Base-by-base conservation (phyloP, 2,797 vertebrate genomes). In the Coccyzus lansbergi region DNA sequence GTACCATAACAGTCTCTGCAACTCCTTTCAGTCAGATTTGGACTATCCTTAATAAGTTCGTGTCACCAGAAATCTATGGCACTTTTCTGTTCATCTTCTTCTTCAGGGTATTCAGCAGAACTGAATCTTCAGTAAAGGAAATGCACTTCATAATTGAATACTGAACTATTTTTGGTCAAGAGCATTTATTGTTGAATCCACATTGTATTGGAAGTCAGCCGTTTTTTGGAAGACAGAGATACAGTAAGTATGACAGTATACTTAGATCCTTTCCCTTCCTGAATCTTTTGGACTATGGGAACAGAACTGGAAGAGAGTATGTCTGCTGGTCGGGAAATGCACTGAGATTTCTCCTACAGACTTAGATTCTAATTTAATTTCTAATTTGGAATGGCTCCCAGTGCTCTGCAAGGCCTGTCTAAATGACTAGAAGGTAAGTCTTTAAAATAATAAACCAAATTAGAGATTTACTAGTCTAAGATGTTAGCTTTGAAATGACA, bases 371-470 rank as follows among this genome's bases (percentile, higher is more conserved):
- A 62, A 96, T 95, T 95, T 92, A 28, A 79, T 92, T 92, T 95
- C 59, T 78, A 79, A 83, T 96, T 95, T 96, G 91, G 86, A 96
- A 95, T 72, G 29, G 24, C 56, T 92, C 92, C 86, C 86, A 96
- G 78, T 59, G 90, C 79, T 96, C 79, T 92, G 51, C 67, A 88
- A 93, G 79, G 76, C 87, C 63, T 75, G 28, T 79, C 75, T 68
- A 93, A 95, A 95, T 88, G 78, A 88, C 89, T 91, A 72, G 60
- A 95, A 96, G 76, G 90, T 84, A 83, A 94, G 86, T 89, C 79
- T 86, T 94, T 95, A 92, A 93, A 96, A 90, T 59, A 93, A 75
- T 93, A 80, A 93, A 72, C 69, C 70, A 82, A 72, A 95, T 94
- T 70, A 86, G 84, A 71, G 69, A 44, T 65, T 52, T 79, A 89